Evolutionary conservation across 2,797 vertebrate genomes (phyloP), one percentile per base, ranked within the genome.

Genomic region (Morus bassanus): DNA sequence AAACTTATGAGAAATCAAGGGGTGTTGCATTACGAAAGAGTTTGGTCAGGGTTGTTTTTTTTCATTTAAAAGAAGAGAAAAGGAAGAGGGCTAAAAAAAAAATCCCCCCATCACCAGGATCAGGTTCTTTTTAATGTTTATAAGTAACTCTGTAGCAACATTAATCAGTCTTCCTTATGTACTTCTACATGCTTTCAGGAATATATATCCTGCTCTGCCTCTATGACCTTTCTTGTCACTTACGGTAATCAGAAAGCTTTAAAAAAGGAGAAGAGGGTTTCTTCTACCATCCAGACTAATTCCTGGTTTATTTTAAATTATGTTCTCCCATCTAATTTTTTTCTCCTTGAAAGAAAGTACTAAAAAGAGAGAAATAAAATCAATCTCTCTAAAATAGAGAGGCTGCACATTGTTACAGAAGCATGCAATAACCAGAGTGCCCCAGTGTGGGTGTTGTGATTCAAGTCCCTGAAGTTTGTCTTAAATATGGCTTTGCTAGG

Each of bases 21-120:
- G 2, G 0, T 45, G 4, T 81, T 88, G 31, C 7, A 19, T 46
- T 72, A 68, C 22, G 51, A 48, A 77, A 69, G 4, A 16, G 5
- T 2, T 11, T 28, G 45, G 45, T 46, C 18, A 18, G 43, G 9
- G 19, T 46, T 46, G 37, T 10, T 57, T 18, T 7, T 19, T 24
- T 56, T 3, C 7, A 27, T 18, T 65, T 37, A 33, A 77, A 85
- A 18, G 16, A 57, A 82, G 18, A 90, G n/a, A 53, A 33, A 77
- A 86, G 19, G 19, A 7, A 73, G 18, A 73, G 4, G 25, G 56
- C 13, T 21, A 5, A 68, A 8, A 53, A 50, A 23, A 4, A 5
- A 41, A 31, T 4, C 1, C 2, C 1, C 3, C 5, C 7, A 4
- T 14, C 13, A 8, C 6, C 25, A 39, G 12, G 10, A 16, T 75